Base-by-base conservation (phyloP, 2,113 vertebrate species). In the Cochlearius cochlearius region DNA sequence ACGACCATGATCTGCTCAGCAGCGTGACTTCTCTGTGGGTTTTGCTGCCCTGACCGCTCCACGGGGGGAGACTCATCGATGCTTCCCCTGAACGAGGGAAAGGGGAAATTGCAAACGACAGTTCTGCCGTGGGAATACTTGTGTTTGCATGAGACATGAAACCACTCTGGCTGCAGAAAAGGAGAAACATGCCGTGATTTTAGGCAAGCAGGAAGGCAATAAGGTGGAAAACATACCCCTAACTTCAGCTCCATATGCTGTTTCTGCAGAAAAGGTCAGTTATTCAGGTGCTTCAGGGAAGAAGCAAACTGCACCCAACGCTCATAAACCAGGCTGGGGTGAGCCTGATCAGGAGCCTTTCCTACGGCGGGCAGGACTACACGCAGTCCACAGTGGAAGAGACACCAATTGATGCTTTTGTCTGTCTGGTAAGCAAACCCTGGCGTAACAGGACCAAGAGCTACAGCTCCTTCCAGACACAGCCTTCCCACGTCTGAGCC, bases 71-170 rank as follows among this genome's bases (percentile, higher is more conserved):
- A 59, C 45, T 32, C 75, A 55, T 4, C 0, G 3, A 4, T 36
- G 68, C 59, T 96, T 96, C 88, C 76, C 56, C 43, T 29, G 36
- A 93, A 83, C 39, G 2, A 52, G 47, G 27, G 41, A 92, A 95
- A 95, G 43, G 49, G 83, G 86, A 97, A 91, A 81, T 84, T 93
- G 86, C 91, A 78, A 63, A 77, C 91, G 72, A 41, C 60, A 49
- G 22, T 32, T 75, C 52, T 91, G n/a, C 64, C 68, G 17, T 62
- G 68, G 73, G 69, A 95, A 89, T 72, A 39, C 30, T 91, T 67
- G 23, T 9, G 18, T 64, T 86, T 84, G 36, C 86, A 75, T 0
- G 4, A 96, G 91, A 95, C 18, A 5, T 5, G 30, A 84, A 90
- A 85, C 73, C 9, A 0, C 60, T 71, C 43, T 58, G 49, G 25